Evolutionary conservation across 1,140 invertebrate species (phyloP), one percentile per base, ranked within the genome.

Genomic region (Apocrypta bakeri): DNA sequence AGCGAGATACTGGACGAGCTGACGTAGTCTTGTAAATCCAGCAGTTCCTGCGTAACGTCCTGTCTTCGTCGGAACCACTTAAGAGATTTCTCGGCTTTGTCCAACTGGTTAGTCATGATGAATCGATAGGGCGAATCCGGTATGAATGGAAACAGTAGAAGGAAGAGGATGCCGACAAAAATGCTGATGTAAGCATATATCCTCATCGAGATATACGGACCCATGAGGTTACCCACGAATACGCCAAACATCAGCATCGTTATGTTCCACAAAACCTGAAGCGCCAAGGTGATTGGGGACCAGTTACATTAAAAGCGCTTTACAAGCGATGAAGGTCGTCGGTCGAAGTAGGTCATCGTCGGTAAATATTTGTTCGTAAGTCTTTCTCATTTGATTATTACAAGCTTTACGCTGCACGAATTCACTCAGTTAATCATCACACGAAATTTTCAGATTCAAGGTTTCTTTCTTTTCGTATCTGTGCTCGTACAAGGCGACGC

Each of bases 121-220:
- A 90, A 86, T 85, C 91, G 87, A 74, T 91, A 89, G 11, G 94
- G 94, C 24, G 94, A 93, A 88, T 94, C 94, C 4, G 94, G 94
- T 78, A 94, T 90, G 17, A 91, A 77, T 6, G 90, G 83, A 87
- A 93, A 91, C 6, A 92, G 82, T n/a, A 92, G 27, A 42, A 93
- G 86, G 79, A 92, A 92, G 25, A 94, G 71, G 24, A 91, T 84
- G 78, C 92, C 92, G 33, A 92, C 85, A 0, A 88, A 78, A 21
- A 92, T 81, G 72, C 88, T 87, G 27, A 89, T 84, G 84, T 91
- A 91, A 6, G 86, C 87, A 83, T 89, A 92, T 66, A 87, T 63
- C 66, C 89, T 85, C 87, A 91, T 89, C 17, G 89, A 85, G 27
- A 92, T 72, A 82, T 90, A 91, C 64, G 91, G 86, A 14, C 91